phyloP scores from a whole-genome alignment of 2,797 vertebrate genomes.

The Scyliorhinus canicula region DNA sequence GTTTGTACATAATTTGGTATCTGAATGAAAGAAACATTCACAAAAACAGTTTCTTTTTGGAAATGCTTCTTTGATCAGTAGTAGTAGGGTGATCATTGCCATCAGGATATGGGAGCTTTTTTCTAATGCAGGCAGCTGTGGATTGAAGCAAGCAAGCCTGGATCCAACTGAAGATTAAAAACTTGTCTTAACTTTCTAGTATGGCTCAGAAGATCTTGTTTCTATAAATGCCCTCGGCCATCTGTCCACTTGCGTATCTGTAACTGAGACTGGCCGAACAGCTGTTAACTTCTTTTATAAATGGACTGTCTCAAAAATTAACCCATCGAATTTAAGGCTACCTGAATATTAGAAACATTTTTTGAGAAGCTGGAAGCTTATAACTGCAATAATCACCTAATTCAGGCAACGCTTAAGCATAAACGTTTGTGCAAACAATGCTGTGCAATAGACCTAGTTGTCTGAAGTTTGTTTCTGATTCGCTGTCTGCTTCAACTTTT shows the following conservation, averaged over 20 bases:
- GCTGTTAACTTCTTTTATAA: not conserved
- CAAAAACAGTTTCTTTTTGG: not conserved
- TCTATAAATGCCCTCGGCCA: slow-evolving; percentile 12
- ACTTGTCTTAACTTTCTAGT: not conserved
- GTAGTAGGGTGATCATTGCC: not conserved
- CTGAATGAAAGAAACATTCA: not conserved
- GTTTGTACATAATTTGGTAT: not conserved
- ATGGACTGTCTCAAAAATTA: not conserved
- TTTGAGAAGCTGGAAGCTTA: not conserved
- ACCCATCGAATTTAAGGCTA: not conserved
- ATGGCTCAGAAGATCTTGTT: not conserved
- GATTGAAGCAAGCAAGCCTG: not conserved
- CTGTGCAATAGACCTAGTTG: not conserved
- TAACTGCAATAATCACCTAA: not conserved
- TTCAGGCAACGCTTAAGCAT: not conserved
- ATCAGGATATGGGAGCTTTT: not conserved
- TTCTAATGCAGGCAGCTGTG: not conserved
- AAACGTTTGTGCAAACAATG: not conserved
- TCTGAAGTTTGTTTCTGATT: not conserved
- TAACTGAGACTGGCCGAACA: not conserved
- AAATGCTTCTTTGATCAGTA: not conserved
- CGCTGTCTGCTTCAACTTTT: not conserved
- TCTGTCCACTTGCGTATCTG: not conserved
- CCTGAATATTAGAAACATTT: not conserved
- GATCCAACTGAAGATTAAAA: not conserved